Conservation (phyloP, 2,797 vertebrate genomes). For the Sebastes itinus region DNA sequence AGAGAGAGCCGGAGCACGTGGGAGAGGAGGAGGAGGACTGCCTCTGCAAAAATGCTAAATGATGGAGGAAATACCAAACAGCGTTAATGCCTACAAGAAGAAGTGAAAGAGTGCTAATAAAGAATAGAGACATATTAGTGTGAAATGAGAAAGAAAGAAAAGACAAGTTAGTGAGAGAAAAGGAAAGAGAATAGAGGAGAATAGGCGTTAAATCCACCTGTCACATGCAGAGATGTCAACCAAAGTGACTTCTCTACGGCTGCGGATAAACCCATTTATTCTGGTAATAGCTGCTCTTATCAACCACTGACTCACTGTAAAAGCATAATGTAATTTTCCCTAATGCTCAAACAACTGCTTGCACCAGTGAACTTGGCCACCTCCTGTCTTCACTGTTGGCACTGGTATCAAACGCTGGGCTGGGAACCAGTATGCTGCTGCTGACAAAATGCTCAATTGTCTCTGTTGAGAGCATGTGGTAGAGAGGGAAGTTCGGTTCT, state of each 20-base stretch:
- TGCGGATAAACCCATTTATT: constrained; percentile 52
- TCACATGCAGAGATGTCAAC: constrained; percentile 58
- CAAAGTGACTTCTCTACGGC: constrained; percentile 52
- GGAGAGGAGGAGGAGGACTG: constrained; percentile 24
- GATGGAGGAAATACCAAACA: constrained; percentile 34
- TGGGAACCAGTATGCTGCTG: neutral
- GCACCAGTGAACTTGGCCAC: constrained; percentile 9
- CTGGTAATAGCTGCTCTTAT: constrained; percentile 58
- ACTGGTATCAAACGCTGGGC: neutral
- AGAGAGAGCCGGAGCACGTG: constrained; percentile 16
- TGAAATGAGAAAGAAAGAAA: neutral
- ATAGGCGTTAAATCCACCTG: constrained; percentile 53
- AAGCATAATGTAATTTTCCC: constrained; percentile 49
- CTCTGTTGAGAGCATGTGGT: neutral
- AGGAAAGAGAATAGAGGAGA: neutral
- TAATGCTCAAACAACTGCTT: constrained; percentile 42
- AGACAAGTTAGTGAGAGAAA: neutral
- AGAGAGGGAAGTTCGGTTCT: neutral
- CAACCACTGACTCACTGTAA: constrained; percentile 46
- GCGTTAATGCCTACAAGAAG: constrained; percentile 3
- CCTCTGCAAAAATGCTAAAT: constrained; percentile 33
- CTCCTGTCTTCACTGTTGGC: neutral
- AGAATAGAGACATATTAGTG: neutral
- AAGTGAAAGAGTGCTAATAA: neutral
- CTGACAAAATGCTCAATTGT: neutral